Evolutionary conservation across 1,140 invertebrate species (phyloP).

Genomic region (Holcopasites calliopsidis): DNA sequence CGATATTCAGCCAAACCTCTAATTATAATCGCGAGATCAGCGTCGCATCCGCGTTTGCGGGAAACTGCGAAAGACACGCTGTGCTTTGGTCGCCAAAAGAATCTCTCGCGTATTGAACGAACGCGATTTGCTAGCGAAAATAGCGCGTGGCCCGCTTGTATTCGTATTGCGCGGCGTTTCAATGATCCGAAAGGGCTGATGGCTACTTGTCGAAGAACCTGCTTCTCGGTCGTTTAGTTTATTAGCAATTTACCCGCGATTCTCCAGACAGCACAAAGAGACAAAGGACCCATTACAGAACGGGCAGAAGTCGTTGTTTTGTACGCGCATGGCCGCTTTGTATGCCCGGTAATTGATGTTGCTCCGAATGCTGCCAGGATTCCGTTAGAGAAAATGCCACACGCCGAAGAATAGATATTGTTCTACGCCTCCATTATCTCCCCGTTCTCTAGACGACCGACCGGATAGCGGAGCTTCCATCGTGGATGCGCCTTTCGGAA

Average conservation of each 20-base stretch:
- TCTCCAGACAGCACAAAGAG: background rate
- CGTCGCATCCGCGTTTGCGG: background rate
- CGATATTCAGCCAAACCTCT: conserved; percentile 13
- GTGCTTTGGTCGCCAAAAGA: background rate
- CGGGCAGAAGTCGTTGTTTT: conserved; percentile 22
- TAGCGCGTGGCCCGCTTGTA: too few relatives aligned
- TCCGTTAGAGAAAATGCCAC: conserved; percentile 34
- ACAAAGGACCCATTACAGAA: conserved; percentile 53
- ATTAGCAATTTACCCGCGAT: conserved; percentile 23
- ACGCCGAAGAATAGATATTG: background rate
- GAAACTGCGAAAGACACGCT: background rate
- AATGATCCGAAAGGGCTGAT: conserved; percentile 25
- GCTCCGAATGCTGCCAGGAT: conserved; percentile 30
- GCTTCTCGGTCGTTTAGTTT: conserved; percentile 40
- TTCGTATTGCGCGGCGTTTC: conserved; percentile 4
- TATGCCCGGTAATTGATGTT: conserved; percentile 44
- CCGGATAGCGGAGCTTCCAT: too few relatives aligned
- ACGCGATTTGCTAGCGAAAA: too few relatives aligned
- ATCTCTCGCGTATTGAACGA: too few relatives aligned
- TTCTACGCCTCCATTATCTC: conserved; percentile 23
- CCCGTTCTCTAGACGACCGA: too few relatives aligned
- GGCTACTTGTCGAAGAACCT: too few relatives aligned
- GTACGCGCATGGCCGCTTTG: conserved; percentile 34
- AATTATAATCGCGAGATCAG: conserved; percentile 30
- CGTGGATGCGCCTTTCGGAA: too few relatives aligned